Conservation (phyloP, 2,797 vertebrate species). For the Oreonectes daqikongensis region DNA sequence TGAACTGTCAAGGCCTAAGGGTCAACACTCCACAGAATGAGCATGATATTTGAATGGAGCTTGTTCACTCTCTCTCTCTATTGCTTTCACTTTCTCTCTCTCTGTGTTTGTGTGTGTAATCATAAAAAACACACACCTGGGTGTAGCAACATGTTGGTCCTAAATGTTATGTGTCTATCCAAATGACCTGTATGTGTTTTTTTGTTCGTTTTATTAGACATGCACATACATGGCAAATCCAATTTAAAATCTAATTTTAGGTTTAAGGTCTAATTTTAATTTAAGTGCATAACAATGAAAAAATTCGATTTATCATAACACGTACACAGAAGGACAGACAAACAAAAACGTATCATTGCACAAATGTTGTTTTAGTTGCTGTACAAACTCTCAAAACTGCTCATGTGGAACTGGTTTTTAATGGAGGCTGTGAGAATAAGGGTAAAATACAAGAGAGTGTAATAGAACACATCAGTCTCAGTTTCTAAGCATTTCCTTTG, state of each 20-base stretch:
- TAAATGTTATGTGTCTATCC: slow-evolving; percentile 4
- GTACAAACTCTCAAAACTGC: neutral
- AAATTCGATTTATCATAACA: too few species aligned
- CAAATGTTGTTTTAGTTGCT: neutral
- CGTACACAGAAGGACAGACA: neutral
- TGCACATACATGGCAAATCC: neutral
- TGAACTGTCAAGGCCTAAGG: slow-evolving; percentile 75
- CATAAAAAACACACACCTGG: slow-evolving; percentile 49
- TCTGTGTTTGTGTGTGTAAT: slow-evolving; percentile 63
- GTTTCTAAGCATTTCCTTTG: neutral
- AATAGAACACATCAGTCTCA: neutral
- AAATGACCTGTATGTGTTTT: slow-evolving; percentile 23
- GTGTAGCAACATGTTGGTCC: neutral
- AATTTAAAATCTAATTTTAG: neutral
- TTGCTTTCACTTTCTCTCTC: slow-evolving; percentile 1
- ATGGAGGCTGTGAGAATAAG: neutral
- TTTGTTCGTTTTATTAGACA: neutral
- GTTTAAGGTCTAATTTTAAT: neutral
- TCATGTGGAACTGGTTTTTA: neutral
- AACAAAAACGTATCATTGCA: neutral
- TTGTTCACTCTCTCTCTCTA: slow-evolving; percentile 65
- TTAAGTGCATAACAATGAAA: neutral
- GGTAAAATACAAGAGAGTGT: neutral
- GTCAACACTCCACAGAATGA: slow-evolving; percentile 66
- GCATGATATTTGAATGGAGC: slow-evolving; percentile 72